A percentile compares a stretch with the other conserved stretches of the same genome.
Conservation (phyloP, 2,888 invertebrate genomes). For the Minunthozetes semirufus region DNA sequence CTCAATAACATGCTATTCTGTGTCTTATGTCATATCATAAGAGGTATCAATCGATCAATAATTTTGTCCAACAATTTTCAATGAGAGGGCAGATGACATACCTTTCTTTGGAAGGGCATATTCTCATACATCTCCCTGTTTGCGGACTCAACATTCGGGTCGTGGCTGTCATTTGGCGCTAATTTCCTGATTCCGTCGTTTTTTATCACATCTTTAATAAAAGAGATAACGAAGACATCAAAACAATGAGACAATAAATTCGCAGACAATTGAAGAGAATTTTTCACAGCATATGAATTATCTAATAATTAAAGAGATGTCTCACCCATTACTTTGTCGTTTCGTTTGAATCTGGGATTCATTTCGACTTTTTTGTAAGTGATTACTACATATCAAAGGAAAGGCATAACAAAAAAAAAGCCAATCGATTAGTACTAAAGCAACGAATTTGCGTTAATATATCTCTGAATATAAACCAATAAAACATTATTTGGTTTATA, state of each 20-base stretch:
- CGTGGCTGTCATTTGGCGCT: constrained; percentile 37
- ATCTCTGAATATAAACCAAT: neutral
- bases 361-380: constrained; percentile 33
- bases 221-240: neutral
- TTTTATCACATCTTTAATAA: neutral
- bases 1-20: constrained; percentile 16
- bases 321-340: constrained; percentile 35
- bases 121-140: constrained; percentile 43
- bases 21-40: neutral
- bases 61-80: neutral
- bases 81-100: constrained; percentile 23
- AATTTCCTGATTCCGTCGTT: neutral
- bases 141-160: constrained; percentile 35
- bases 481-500: neutral
- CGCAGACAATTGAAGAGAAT: neutral
- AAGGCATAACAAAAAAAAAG: neutral
- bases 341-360: constrained; percentile 30
- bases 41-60: neutral
- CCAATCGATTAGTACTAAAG: neutral
- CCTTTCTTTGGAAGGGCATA: constrained; percentile 43
- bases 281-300: neutral
- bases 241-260: neutral
- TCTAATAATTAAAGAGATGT: neutral
- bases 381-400: constrained; percentile 4
- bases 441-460: neutral